phyloP scores from a whole-genome alignment of 2,797 vertebrate species.

The Limosa lapponica region DNA sequence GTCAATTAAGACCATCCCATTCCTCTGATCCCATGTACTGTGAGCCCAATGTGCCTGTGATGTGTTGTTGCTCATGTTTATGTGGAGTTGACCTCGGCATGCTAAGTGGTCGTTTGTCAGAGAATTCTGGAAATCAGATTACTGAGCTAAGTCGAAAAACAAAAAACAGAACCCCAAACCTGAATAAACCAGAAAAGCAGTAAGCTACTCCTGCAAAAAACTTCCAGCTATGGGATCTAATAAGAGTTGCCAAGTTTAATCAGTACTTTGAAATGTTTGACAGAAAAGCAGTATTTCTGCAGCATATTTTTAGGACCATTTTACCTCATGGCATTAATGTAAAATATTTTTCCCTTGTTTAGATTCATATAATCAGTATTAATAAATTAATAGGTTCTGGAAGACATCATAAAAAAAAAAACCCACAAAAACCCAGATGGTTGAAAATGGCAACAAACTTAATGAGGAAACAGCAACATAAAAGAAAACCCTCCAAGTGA shows the following conservation, averaged over 20 bases:
- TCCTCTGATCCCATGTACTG: neutral
- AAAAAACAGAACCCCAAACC: neutral
- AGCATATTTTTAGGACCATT: neutral
- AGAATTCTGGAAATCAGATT: neutral
- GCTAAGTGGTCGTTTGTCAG: neutral
- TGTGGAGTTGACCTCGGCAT: neutral
- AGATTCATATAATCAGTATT: constrained; percentile 10
- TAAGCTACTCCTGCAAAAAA: neutral
- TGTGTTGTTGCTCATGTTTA: too few relatives aligned
- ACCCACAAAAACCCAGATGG: neutral
- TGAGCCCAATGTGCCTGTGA: neutral
- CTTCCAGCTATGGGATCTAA: neutral
- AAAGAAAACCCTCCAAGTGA: constrained; percentile 31
- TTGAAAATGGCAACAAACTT: constrained; percentile 40
- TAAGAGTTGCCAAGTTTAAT: neutral
- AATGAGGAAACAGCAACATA: constrained; percentile 38
- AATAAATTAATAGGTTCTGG: constrained; percentile 10
- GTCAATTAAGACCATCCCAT: neutral
- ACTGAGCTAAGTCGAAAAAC: neutral
- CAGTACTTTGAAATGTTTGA: neutral
- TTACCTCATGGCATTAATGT: neutral
- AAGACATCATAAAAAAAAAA: neutral
- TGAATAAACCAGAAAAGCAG: neutral
- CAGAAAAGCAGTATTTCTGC: neutral
- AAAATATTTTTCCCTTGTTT: neutral